Base-by-base conservation (phyloP, 2,797 vertebrate genomes). In the Sebastes taczanowskii region DNA sequence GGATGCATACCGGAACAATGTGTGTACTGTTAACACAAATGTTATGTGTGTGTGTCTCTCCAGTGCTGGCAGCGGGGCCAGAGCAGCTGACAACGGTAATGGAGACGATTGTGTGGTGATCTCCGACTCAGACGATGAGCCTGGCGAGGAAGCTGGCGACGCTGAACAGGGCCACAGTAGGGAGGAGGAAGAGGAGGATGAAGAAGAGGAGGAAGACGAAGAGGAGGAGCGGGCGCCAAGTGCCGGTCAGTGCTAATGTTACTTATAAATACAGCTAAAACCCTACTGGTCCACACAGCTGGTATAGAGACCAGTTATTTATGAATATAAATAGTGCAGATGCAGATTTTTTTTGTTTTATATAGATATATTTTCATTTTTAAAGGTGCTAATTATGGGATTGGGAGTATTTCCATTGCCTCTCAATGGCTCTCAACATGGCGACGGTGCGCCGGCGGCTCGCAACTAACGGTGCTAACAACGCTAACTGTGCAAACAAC, bases 21-120 rank as follows among this genome's bases (percentile, higher is more conserved):
- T 30, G 30, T 70, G 34, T 55, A 2, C 52, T 42, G 25, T 63
- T 77, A 4, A 71, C 35, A 38, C 14, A 2, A 49, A n/a, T 22
- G 14, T 63, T 52, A n/a, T n/a, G 3, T 29, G 20, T 29, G 20
- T 66, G n/a, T 74, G 27, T 49, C 11, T 25, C 60, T 77, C 4
- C 80, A 90, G 86, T 30, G 81, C 82, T 42, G 72, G 82, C 74
- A 93, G 94, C 5, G 92, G 89, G 20, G 80, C 93, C 67, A 92
- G 92, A 88, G 77, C 92, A n/a, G 87, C 93, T 14, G 90, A 93
- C 78, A 94, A 95, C 67, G 92, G 95, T 49, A 96, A 96, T 7
- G 92, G 95, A 38, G 96, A 96, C 1, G 97, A 97, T 10, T 97
- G 96, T 63, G 97, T 97, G 68, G 96, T 97, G 71, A 97, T 97